phyloP scores from a whole-genome alignment of 2,888 invertebrate species.

The Gnatocerus cornutus region DNA sequence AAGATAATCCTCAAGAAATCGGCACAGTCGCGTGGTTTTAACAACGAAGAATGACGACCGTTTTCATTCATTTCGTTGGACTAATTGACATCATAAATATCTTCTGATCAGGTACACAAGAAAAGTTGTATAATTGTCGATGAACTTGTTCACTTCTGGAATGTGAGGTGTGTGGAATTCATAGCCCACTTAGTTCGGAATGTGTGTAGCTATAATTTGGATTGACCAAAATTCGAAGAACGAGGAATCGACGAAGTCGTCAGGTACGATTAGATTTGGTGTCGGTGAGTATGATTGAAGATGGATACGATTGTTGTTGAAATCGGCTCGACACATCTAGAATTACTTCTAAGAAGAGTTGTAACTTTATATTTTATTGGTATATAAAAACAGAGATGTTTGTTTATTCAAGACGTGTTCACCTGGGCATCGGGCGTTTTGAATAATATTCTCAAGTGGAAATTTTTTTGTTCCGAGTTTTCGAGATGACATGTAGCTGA shows the following conservation, averaged over 20 bases:
- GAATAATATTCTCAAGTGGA: too few relatives aligned
- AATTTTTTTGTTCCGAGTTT: too few relatives aligned
- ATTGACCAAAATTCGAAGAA: conserved; percentile 30
- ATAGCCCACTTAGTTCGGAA: conserved; percentile 47
- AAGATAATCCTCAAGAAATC: conserved; percentile 21
- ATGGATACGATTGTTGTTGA: not conserved
- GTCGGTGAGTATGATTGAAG: not conserved
- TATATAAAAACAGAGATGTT: not conserved
- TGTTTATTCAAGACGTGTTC: too few relatives aligned
- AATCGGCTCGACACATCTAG: conserved; percentile 2
- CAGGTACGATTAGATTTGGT: not conserved
- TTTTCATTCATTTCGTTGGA: conserved; percentile 17
- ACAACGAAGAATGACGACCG: not conserved
- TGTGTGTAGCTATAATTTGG: conserved; percentile 46
- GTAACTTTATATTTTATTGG: not conserved
- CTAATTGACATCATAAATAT: conserved; percentile 36
- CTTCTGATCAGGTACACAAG: conserved; percentile 23
- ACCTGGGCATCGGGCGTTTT: too few relatives aligned
- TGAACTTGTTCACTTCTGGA: conserved; percentile 41
- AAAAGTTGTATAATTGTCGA: conserved; percentile 43
- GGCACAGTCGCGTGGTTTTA: conserved; percentile 3
- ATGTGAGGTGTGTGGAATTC: conserved; percentile 44
- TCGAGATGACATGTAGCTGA: too few relatives aligned
- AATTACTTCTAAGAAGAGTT: conserved; percentile 1
- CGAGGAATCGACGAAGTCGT: conserved; percentile 20